These are phyloP conservation scores for Loripinus fragilis DNA, from an alignment of 2,888 invertebrate species.

Conservation along the genomic window DNA sequence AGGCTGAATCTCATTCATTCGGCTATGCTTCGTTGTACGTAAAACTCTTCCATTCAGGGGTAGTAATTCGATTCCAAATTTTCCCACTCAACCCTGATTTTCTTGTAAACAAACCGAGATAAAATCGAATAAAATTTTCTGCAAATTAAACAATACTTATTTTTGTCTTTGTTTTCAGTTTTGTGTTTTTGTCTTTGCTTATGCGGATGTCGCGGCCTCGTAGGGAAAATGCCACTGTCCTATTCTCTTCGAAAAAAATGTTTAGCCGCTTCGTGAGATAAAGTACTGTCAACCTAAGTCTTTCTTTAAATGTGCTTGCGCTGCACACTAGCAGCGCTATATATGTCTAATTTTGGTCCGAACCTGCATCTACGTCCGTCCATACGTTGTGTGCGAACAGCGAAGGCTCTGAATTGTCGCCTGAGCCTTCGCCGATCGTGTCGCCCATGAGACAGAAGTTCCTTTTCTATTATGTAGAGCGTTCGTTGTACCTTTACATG, in stretches of 20 bases:
- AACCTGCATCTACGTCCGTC: no score
- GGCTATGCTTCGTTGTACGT: constrained; percentile 10
- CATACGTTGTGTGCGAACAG: no score
- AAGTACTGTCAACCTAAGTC: no score
- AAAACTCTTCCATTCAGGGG: constrained; percentile 16
- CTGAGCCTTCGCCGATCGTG: no score
- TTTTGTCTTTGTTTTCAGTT: background rate
- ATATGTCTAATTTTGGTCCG: no score
- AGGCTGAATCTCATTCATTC: background rate
- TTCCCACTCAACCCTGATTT: constrained; percentile 8
- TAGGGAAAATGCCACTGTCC: background rate
- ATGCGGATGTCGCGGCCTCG: background rate
- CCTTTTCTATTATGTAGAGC: no score
- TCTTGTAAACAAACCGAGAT: background rate
- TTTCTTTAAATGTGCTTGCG: no score
- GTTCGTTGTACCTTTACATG: no score
- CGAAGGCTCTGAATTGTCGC: no score
- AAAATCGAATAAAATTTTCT: constrained; percentile 9
- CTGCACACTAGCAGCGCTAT: no score
- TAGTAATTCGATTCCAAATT: constrained; percentile 4
- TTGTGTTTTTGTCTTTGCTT: background rate
- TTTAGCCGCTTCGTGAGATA: no score
- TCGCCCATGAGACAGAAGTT: no score
- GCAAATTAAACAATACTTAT: constrained; percentile 9
- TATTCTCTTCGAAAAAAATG: background rate